A percentile compares a stretch with the other conserved stretches of the same genome.
phyloP scores from a whole-genome alignment of 2,888 invertebrate genomes.

The Caenorhabditis macrosperma region DNA sequence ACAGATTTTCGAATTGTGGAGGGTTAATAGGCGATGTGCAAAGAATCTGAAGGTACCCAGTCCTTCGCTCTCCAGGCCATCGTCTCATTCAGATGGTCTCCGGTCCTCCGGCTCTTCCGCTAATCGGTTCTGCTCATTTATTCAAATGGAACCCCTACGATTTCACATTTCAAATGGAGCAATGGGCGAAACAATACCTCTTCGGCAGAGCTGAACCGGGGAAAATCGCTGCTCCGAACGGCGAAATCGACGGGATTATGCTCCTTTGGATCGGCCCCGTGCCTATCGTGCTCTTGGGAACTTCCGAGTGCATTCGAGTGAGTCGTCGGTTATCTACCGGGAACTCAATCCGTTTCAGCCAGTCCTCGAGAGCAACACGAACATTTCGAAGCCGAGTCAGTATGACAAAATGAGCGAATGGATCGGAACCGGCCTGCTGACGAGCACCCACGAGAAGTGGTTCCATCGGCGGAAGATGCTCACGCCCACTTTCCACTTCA shows the following conservation, averaged over 20 bases:
- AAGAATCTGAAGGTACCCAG: slow-evolving; percentile 34
- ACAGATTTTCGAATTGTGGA: slow-evolving; percentile 35
- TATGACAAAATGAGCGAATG: slow-evolving; percentile 81
- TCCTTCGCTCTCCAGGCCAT: too few species aligned
- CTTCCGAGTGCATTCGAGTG: slow-evolving; percentile 62
- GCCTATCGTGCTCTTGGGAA: slow-evolving; percentile 63
- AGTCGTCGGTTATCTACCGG: too few species aligned
- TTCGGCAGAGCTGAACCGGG: slow-evolving; percentile 38
- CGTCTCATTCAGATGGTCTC: slow-evolving; percentile 49
- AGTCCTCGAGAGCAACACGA: slow-evolving; percentile 63
- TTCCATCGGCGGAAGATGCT: slow-evolving; percentile 81
- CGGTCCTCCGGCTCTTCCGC: slow-evolving; percentile 65
- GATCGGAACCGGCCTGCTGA: slow-evolving; percentile 82
- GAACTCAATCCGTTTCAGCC: too few species aligned
- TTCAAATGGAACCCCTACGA: slow-evolving; percentile 66
- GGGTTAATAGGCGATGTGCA: slow-evolving; percentile 38
- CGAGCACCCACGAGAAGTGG: slow-evolving; percentile 82
- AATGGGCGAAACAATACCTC: slow-evolving; percentile 60
- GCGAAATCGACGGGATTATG: slow-evolving; percentile 51
- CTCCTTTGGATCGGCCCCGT: slow-evolving; percentile 67
- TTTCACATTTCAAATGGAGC: slow-evolving; percentile 64
- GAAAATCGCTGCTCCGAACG: slow-evolving; percentile 35
- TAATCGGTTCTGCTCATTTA: slow-evolving; percentile 66
- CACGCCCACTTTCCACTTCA: slow-evolving; percentile 83
- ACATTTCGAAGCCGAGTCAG: slow-evolving; percentile 80